Base-by-base conservation (phyloP, 2,113 vertebrate genomes). In the Pipra filicauda region DNA sequence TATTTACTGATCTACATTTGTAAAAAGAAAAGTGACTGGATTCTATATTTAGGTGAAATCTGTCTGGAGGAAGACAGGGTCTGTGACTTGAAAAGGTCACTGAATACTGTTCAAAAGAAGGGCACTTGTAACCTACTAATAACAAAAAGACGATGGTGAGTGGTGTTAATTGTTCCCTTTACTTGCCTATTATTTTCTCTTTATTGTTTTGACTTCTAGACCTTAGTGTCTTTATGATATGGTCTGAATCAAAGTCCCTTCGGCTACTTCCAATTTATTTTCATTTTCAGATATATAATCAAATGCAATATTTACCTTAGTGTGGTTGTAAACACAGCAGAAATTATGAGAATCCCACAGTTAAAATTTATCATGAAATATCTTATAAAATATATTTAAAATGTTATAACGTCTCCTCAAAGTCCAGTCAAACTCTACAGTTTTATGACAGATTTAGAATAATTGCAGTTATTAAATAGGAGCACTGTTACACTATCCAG, bases 401-500 rank as follows among this genome's bases (percentile, higher is more conserved):
- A 73, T 66, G 24, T 62, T 83, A 18, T 78, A 92, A 75, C 26
- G 9, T 76, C 21, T 28, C n/a, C 35, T 93, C 70, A 58, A 51
- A 57, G 39, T 66, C 59, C 77, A 76, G 73, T 88, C 91, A 95
- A 95, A 77, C 27, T 85, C 57, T 54, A 66, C 41, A 74, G 28
- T 91, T 89, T 95, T 86, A 94, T 93, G 82, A 77, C 52, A 89
- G 49, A 75, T 91, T 93, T 86, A 78, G 39, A 46, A 33, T 84
- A 87, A 93, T 91, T 81, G 43, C 51, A 71, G 49, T 82, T 95
- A 92, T 94, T 95, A 97, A 93, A 79, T 88, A 92, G 23, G 4
- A 90, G 5, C n/a, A 55, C 35, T 75, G 15, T 65, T 81, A 80
- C 19, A 26, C 91, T 92, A 76, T 93, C 48, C 54, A 76, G 51